Base-by-base conservation (phyloP, 2,797 vertebrate species). In the Tragelaphus oryx region DNA sequence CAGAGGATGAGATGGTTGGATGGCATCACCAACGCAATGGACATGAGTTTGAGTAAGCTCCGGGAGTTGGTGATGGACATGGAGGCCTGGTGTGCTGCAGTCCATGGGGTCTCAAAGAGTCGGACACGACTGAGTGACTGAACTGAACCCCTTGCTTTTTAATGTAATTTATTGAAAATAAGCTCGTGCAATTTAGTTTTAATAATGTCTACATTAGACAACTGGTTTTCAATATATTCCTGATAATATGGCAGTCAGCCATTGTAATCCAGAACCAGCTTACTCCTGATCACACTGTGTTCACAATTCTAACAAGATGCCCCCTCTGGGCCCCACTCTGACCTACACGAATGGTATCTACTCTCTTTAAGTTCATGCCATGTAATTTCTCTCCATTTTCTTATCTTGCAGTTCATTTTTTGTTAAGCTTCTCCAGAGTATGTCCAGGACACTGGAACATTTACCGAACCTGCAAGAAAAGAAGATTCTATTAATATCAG, bases 141-240 rank as follows among this genome's bases (percentile, higher is more conserved):
- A 68, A 68, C 18, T 37, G 62, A 68, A 68, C 18, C 18, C n/a
- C 9, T 68, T 68, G 62, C 20, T 59, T 74, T 65, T 81, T 74
- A n/a, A 52, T 17, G 24, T 59, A 55, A 41, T 79, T 78, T 82
- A 37, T 57, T 88, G 37, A 80, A 74, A 80, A 48, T 62, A 85
- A 46, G 10, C 46, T 44, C 14, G 20, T 48, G 11, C 3, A 26
- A n/a, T 37, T 48, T 85, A 74, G 26, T 60, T 59, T 65, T 80
- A 30, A 59, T 48, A 65, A 83, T 37, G 50, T 28, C 24, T 65
- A 18, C 41, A 16, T 37, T 46, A 26, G 22, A 48, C 30, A 74
- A 54, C 5, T 14, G 44, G 26, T 33, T 68, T 79, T 8, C 6
- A 4, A 37, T 28, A 37, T n/a, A 54, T n/a, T 85, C 54, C 30